Base-by-base conservation (phyloP, 1,140 invertebrate genomes). In the Drosophila nebulosa region DNA sequence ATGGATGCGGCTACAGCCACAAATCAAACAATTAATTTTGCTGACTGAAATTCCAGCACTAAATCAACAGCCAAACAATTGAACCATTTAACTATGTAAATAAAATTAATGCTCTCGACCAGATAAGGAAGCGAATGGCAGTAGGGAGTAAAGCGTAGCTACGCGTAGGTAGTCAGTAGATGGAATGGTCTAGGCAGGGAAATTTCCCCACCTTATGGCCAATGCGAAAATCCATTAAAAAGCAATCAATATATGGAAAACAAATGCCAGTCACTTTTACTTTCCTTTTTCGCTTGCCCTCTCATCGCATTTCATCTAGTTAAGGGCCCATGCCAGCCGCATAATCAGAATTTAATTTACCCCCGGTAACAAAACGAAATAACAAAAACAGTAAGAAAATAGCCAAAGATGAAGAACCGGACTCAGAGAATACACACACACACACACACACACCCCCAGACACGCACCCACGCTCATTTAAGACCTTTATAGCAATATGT, bases 1-100 rank as follows among this genome's bases (percentile, higher is more conserved):
- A 53, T n/a, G 26, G 10, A 59, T 27, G 65, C 52, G 22, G 59
- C 64, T 72, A 64, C 62, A 56, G 24, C 81, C 81, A 85, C 81
- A 85, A 85, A 85, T 85, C 81, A 86, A 85, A 85, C 81, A 85
- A 85, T 85, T 85, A 85, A 86, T 85, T 86, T 85, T 51, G 71
- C 78, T 78, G 81, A 73, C 80, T 75, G 81, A 85, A 86, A 78
- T 86, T 86, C 81, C 77, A 84, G 80, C 81, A 81, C 67, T 85
- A 85, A 85, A 85, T 85, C 81, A 85, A 85, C 81, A 85, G 80
- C 75, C 81, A 85, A 85, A 85, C 78, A 85, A 86, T 86, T 85
- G 74, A 85, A 86, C 81, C 81, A 85, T 85, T 85, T 85, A 85
- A 85, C 81, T 85, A 85, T 86, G 81, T 85, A 85, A 85, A 85